Base-by-base conservation (phyloP, 2,797 vertebrate genomes). In the Sebastes nivosus region DNA sequence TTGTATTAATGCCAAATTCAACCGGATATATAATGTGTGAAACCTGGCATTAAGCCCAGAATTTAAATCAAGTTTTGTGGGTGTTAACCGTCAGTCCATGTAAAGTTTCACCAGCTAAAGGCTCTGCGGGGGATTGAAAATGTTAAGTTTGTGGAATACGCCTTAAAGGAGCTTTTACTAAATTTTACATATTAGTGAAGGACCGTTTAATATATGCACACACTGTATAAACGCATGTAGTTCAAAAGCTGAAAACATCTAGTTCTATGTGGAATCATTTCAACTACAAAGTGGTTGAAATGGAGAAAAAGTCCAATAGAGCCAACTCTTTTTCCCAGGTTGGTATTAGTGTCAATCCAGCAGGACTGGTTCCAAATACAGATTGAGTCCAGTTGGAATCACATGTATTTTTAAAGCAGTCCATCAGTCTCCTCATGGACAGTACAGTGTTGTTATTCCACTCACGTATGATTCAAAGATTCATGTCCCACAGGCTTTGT, bases 391-490 rank as follows among this genome's bases (percentile, higher is more conserved):
- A 72, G 76, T 67, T 87, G 79, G 73, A 84, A 74, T 80, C 58
- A n/a, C 68, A 29, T 87, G 71, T 87, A 69, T 85, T 84, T 87
- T 87, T 88, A 84, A 90, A 83, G 59, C 69, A 82, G 82, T 80
- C 75, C 73, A 81, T 85, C 81, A 64, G 80, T 67, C 64, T 81
- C 27, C 25, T 82, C 38, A 70, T 20, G 64, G 58, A 78, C 59
- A 36, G 38, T 2, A 4, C 74, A 7, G 22, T 52, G 57, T 89
- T 88, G 67, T 79, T 89, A 88, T 89, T 88, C 84, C 30, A 11
- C 81, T 84, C 87, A 87, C 58, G 18, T 80, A 6, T 68, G 74
- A 81, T 54, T 80, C 73, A 75, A 75, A 84, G 68, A 88, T 80
- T 59, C 64, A 57, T 77, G 76, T 89, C 87, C 77, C 75, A 63